Percentiles rank a stretch among this genome's conserved stretches.
Conservation (phyloP, 1,140 invertebrate genomes). For the Melipona quadrifasciata region DNA sequence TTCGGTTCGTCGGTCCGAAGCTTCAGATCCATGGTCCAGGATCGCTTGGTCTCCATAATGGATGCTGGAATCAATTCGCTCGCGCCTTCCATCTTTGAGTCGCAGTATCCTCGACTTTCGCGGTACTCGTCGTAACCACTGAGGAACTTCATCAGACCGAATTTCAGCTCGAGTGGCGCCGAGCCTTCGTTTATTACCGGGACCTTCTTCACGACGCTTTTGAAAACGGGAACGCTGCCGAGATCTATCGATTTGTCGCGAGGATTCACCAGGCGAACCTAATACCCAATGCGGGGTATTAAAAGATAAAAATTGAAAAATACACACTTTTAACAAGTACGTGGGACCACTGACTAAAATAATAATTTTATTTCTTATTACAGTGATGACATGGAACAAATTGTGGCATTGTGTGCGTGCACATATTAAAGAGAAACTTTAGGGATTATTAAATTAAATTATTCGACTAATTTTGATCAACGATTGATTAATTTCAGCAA, state of each 20-base stretch:
- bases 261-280: constrained; percentile 74
- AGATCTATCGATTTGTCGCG: constrained; percentile 77
- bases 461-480: no score
- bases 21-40: constrained; percentile 1
- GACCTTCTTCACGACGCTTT: constrained; percentile 65
- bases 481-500: no score
- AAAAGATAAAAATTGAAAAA: neutral
- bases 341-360: no score
- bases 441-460: no score
- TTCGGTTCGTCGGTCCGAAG: constrained; percentile 27
- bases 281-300: neutral
- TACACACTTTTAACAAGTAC: neutral
- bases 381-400: no score
- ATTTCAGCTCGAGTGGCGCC: constrained; percentile 65
- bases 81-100: neutral
- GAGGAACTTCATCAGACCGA: constrained; percentile 63
- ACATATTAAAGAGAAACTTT: no score
- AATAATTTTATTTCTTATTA: no score
- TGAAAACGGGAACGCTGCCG: constrained; percentile 69
- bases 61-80: neutral
- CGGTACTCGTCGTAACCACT: constrained; percentile 7
- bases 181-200: constrained; percentile 74
- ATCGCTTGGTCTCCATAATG: constrained; percentile 45
- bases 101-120: neutral
- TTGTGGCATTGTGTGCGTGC: no score